phyloP scores from a whole-genome alignment of 1,140 invertebrate genomes.

The Teleopsis dalmanni region DNA sequence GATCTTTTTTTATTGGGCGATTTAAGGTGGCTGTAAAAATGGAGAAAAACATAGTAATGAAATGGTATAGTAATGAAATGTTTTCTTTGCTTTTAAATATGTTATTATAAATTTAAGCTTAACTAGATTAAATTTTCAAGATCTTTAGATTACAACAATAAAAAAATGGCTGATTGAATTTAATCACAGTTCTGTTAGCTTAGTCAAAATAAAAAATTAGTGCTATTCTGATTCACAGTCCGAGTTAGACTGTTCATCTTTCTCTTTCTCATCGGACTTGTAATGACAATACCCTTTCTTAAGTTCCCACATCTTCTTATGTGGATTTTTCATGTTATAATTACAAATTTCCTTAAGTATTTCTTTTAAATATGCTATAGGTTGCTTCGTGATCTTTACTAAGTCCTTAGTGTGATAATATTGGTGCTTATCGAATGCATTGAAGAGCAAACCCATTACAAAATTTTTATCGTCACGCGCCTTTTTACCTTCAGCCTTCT shows the following conservation, averaged over 20 bases:
- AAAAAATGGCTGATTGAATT: no score
- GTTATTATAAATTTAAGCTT: no score
- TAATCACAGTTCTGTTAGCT: no score
- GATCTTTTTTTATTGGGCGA: no score
- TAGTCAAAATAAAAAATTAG: no score
- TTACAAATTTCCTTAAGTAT: slow-evolving; percentile 96
- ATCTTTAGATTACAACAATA: no score
- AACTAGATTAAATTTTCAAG: no score
- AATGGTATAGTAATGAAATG: no score
- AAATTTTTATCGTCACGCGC: slow-evolving; percentile 90
- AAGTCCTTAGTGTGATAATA: slow-evolving; percentile 99
- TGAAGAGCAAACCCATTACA: slow-evolving; percentile 92
- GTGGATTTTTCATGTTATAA: slow-evolving; percentile 96
- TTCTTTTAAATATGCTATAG: slow-evolving; percentile 91
- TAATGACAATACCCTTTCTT: slow-evolving; percentile 97
- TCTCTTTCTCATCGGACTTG: slow-evolving; percentile 56
- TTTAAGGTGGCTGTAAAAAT: no score
- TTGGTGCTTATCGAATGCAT: slow-evolving; percentile 98
- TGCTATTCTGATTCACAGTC: slow-evolving; percentile 48
- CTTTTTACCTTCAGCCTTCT: slow-evolving; percentile 88
- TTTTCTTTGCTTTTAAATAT: no score
- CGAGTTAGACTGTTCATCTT: slow-evolving; percentile 49
- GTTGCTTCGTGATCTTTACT: slow-evolving; percentile 68
- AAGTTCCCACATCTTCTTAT: slow-evolving; percentile 98
- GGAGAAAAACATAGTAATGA: no score